phyloP scores from a whole-genome alignment of 2,113 vertebrate species.

The Poecile atricapillus region DNA sequence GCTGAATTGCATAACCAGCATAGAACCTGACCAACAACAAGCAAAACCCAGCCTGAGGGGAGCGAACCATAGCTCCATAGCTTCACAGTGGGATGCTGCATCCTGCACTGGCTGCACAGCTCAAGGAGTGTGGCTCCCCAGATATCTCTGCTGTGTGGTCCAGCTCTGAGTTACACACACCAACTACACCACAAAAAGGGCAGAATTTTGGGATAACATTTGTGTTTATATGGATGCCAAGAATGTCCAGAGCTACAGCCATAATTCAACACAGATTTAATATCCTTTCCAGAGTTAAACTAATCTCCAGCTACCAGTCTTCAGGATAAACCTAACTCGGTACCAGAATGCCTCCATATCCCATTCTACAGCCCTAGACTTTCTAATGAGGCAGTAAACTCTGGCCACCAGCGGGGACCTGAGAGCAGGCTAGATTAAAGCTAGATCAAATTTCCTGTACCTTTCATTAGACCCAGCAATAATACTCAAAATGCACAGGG shows the following conservation, averaged over 20 bases:
- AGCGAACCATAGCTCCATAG: background rate
- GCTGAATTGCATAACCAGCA: background rate
- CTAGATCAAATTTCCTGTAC: background rate
- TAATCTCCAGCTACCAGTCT: background rate
- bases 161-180: background rate
- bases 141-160: background rate
- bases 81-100: background rate
- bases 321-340: background rate
- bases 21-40: background rate
- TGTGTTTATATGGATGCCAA: background rate
- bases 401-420: background rate
- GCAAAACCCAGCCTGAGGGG: background rate
- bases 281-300: background rate
- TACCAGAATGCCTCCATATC: background rate
- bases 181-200: background rate
- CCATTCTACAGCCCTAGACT: background rate
- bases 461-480: background rate
- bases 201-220: background rate
- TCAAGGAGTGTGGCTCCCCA: accelerated
- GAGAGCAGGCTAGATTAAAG: background rate
- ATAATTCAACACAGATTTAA: background rate
- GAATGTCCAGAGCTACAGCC: background rate
- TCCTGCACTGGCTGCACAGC: background rate
- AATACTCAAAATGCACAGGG: background rate
- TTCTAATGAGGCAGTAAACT: background rate